Evolutionary conservation across 2,888 invertebrate species (phyloP), one percentile per base, ranked within the genome.

Genomic region (Meiosimyza platycephala): DNA sequence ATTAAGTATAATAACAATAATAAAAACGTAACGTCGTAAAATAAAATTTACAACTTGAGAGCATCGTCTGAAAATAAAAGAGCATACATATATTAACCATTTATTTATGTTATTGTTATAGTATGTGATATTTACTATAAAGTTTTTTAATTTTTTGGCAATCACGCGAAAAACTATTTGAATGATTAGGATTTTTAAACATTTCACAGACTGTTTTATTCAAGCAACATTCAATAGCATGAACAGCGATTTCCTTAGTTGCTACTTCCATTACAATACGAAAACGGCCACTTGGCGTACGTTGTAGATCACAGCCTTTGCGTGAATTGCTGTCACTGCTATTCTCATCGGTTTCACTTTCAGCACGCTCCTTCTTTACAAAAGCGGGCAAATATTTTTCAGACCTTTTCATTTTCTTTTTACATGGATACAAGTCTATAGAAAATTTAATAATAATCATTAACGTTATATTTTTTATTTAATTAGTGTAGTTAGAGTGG

Each of bases 201-300:
- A 81, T 74, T 64, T 75, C 72, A 0, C 75, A 73, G 9, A 79
- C 72, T 80, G 52, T 47, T 54, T 73, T 66, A 77, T 77, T 15
- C 72, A 79, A 6, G 77, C 74, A 15, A 22, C 60, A 62, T 9
- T 77, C 70, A 5, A 77, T 18, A 0, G 76, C 70, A 40, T 77
- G 52, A 2, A 57, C 4, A 13, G 73, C 77, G 1, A 40, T 48
- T 1, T 75, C 75, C 16, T 73, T 66, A 55, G 74, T 70, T 6
- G 71, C 60, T 13, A 76, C 15, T 1, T 76, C 74, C 51, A 80
- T 28, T 6, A 74, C 60, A 7, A 76, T 1, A 5, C 74, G 74
- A 52, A 65, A 66, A 16, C 67, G 48, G 5, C 79, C 78, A 64
- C 67, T 76, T n/a, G 76, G 48, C 6, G 71, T 76, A 13, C 64